A percentile compares a stretch with the other conserved stretches of the same genome.
These are phyloP conservation scores for Pseudococcus jackbeardsleyi DNA, from an alignment of 2,888 invertebrate species.

Conservation along the genomic window DNA sequence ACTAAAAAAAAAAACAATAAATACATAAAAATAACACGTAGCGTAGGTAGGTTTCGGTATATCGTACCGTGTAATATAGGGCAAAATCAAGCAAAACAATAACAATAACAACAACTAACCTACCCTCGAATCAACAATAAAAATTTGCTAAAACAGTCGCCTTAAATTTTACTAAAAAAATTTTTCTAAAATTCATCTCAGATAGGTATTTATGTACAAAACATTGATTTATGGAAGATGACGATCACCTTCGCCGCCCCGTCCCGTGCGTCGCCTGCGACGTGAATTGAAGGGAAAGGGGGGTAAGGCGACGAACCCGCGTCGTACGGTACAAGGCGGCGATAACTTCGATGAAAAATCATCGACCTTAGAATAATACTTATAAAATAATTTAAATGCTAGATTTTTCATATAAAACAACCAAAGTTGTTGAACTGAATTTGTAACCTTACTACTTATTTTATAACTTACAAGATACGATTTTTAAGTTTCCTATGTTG, in stretches of 20 bases:
- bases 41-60: background rate
- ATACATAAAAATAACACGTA: background rate
- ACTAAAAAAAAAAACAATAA: background rate
- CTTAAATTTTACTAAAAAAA: background rate
- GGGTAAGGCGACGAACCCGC: background rate
- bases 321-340: background rate
- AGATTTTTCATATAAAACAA: background rate
- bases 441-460: slow-evolving; percentile 4
- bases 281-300: background rate
- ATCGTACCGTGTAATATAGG: background rate
- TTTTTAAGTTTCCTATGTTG: slow-evolving; percentile 29
- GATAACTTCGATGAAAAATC: background rate
- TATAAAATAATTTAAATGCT: slow-evolving; percentile 34
- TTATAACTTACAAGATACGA: background rate
- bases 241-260: background rate
- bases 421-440: background rate
- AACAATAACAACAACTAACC: background rate
- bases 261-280: background rate
- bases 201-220: background rate
- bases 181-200: background rate
- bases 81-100: background rate
- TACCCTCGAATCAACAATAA: slow-evolving; percentile 5
- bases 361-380: background rate
- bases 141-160: slow-evolving; percentile 23
- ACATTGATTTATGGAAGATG: background rate